Evolutionary conservation across 2,797 vertebrate species (phyloP), one percentile per base, ranked within the genome.

Genomic region (Simalia tracyae): DNA sequence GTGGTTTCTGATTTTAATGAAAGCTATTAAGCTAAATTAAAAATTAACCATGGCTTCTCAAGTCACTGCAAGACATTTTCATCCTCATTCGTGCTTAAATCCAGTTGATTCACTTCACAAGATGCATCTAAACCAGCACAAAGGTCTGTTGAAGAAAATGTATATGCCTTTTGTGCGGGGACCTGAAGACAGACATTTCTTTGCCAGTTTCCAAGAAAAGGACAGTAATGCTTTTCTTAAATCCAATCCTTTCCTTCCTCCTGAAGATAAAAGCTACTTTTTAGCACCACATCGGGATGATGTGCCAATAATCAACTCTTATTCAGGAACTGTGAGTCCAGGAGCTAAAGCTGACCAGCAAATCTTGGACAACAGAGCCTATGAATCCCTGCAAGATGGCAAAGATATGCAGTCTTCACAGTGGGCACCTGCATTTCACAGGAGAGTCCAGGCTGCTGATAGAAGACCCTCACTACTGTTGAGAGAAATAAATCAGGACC

Each of bases 271-370:
- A 0, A 76, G 84, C 60, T 94, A 92, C 4, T 64, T 95, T 31
- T 93, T 98, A 89, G 96, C 97, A 84, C 98, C 97, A 2, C 94
- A 96, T 36, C 68, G 96, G 6, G 92, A 97, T 22, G 96, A 97
- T 15, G 92, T 97, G 46, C 81, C 97, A 3, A 93, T 98, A 81
- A 24, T 93, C 63, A 97, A 98, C 90, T 93, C 96, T 1, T 97
- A 95, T 92, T 96, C 97, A 3, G 96, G 97, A 66, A 96, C 98
- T 14, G 36, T 98, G 92, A 98, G 97, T 46, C 81, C 95, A 4
- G 96, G 94, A 86, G 96, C 96, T 0, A 97, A 96, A 86, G 97
- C 97, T 3, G 91, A 97, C 3, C 92, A 97, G 66, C 93, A 97
- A 57, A 95, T 95, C 31, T 90, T 81, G 12, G 54, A 90, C 93